These are phyloP conservation scores for Lucilia sericata DNA, from an alignment of 1,140 invertebrate genomes.

Conservation along the genomic window DNA sequence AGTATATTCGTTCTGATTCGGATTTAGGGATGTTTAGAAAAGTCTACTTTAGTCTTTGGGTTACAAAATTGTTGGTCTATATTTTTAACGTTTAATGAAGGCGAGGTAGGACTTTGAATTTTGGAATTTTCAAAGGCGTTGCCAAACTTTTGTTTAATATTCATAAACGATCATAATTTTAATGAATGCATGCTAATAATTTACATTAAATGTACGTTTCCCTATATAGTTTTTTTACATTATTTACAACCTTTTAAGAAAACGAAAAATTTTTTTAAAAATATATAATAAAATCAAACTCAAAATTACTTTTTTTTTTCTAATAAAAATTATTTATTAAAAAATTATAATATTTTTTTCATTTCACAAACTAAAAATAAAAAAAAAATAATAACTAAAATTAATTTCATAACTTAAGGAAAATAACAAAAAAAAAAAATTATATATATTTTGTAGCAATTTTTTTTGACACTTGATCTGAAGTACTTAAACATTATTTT, in stretches of 20 bases:
- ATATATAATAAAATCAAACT: neutral
- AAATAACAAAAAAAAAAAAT: slow-evolving; percentile 35
- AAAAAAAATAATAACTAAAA: slow-evolving; percentile 3
- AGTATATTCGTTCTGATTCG: too few species aligned
- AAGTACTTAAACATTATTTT: neutral
- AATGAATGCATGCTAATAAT: neutral
- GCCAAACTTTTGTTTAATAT: too few species aligned
- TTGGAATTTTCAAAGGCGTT: too few species aligned
- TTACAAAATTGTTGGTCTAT: too few species aligned
- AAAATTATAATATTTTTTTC: slow-evolving; percentile 21
- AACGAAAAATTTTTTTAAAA: neutral
- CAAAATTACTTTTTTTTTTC: neutral
- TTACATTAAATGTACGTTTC: neutral
- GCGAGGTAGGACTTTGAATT: too few species aligned
- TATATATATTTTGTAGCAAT: neutral
- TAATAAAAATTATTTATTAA: slow-evolving; percentile 37
- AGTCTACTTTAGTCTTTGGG: too few species aligned
- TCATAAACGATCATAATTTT: neutral
- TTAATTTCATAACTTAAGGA: slow-evolving; percentile 30
- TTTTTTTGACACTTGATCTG: neutral
- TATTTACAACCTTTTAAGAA: neutral
- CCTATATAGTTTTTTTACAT: neutral
- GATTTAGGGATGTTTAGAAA: too few species aligned
- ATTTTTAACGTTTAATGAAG: too few species aligned
- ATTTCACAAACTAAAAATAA: neutral